A percentile compares a stretch with the other conserved stretches of the same genome.
phyloP scores from a whole-genome alignment of 2,113 vertebrate species.

The Sander lucioperca region DNA sequence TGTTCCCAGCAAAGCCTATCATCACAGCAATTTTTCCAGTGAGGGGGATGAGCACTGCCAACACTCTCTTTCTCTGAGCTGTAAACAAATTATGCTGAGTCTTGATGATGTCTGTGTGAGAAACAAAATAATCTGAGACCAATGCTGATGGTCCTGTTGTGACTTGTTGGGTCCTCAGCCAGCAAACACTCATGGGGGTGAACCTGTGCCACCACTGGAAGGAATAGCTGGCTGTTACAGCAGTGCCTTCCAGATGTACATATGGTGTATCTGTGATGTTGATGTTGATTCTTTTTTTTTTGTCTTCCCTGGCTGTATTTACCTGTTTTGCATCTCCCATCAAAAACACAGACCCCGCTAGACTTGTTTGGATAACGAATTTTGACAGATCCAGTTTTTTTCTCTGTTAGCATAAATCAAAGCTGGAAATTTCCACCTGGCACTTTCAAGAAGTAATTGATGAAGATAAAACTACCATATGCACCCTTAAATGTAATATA shows the following conservation, averaged over 20 bases:
- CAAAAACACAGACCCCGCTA: slow-evolving; percentile 8
- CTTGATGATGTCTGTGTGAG: slow-evolving; percentile 59
- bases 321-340: slow-evolving; percentile 18
- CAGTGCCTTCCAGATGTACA: slow-evolving; percentile 9
- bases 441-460: slow-evolving; percentile 46
- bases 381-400: slow-evolving; percentile 52
- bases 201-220: slow-evolving; percentile 4
- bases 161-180: slow-evolving; percentile 33
- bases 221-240: neutral
- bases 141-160: slow-evolving; percentile 55
- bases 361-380: slow-evolving; percentile 55
- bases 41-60: slow-evolving; percentile 65
- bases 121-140: slow-evolving; percentile 60
- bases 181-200: slow-evolving; percentile 11
- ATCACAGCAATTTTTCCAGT: slow-evolving; percentile 77
- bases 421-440: slow-evolving; percentile 57
- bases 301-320: slow-evolving; percentile 12
- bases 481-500: slow-evolving; percentile 32
- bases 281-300: neutral
- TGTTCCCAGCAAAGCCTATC: slow-evolving; percentile 70
- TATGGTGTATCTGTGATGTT: neutral
- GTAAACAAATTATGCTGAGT: slow-evolving; percentile 75
- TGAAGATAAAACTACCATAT: slow-evolving; percentile 37
- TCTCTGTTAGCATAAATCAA: slow-evolving; percentile 54
- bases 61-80: slow-evolving; percentile 63